Conservation (phyloP, 1,140 invertebrate genomes). For the Branchinecta lynchi region DNA sequence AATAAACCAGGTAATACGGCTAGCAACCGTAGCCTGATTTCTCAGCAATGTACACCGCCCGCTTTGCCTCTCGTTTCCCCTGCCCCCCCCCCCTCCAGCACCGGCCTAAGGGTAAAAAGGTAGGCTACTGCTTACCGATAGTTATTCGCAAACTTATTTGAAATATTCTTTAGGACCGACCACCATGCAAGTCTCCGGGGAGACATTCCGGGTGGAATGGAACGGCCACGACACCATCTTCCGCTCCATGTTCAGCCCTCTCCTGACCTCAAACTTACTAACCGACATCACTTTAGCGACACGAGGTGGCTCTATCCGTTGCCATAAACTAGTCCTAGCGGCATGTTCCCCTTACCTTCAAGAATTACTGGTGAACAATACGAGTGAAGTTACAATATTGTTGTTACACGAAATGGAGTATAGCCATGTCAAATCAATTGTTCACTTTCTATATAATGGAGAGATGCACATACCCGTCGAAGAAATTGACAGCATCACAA, state of each 20-base stretch:
- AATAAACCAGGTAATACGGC: too few species aligned
- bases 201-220: slow-evolving; percentile 28
- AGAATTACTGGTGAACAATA: slow-evolving; percentile 29
- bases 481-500: slow-evolving; percentile 20
- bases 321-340: slow-evolving; percentile 33
- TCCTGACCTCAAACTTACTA: slow-evolving; percentile 28
- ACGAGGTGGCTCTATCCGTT: slow-evolving; percentile 31
- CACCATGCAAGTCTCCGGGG: background rate
- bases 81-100: too few species aligned
- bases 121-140: too few species aligned
- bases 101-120: too few species aligned
- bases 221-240: slow-evolving; percentile 34
- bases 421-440: slow-evolving; percentile 20
- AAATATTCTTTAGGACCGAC: too few species aligned
- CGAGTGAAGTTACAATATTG: slow-evolving; percentile 29
- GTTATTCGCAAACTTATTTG: too few species aligned
- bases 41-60: too few species aligned
- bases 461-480: slow-evolving; percentile 22
- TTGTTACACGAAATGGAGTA: slow-evolving; percentile 24
- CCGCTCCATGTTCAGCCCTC: slow-evolving; percentile 31
- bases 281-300: slow-evolving; percentile 33
- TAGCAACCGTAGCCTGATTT: too few species aligned
- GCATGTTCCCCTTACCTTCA: slow-evolving; percentile 34
- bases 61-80: too few species aligned
- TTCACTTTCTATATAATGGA: slow-evolving; percentile 23